Conservation (phyloP, 2,797 vertebrate species). For the Forpus xanthops region DNA sequence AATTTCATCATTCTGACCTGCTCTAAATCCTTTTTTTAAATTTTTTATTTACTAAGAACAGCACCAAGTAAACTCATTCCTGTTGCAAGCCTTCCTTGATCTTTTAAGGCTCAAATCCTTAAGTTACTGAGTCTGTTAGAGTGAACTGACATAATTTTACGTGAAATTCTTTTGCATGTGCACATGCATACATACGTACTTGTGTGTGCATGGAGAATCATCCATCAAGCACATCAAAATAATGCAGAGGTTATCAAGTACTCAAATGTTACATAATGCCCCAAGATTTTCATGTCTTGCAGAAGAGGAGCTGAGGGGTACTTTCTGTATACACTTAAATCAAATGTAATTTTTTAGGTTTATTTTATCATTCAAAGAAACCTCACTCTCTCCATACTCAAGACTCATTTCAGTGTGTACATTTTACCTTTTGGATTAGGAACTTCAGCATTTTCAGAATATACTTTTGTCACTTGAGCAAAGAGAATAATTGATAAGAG, state of each 20-base stretch:
- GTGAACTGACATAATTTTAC: not conserved
- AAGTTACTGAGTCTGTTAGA: not conserved
- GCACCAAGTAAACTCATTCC: not conserved
- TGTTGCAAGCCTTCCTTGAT: not conserved
- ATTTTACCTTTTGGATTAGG: not conserved
- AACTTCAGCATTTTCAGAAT: not conserved
- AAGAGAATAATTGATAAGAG: slow-evolving; percentile 32
- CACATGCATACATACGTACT: not conserved
- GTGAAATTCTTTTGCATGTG: not conserved
- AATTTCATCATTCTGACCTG: not conserved
- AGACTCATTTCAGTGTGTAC: not conserved
- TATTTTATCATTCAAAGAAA: not conserved
- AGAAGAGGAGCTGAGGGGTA: not conserved
- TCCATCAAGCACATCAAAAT: not conserved
- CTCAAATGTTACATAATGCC: not conserved
- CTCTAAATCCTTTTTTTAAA: not conserved
- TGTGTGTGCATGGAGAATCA: not conserved
- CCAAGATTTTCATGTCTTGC: not conserved
- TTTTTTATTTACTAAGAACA: not conserved
- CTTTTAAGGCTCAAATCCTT: not conserved
- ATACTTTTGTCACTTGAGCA: not conserved
- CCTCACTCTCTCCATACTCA: not conserved
- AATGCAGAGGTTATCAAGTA: not conserved
- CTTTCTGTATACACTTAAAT: not conserved
- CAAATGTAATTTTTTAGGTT: not conserved